Percentiles rank a stretch among this genome's conserved stretches.
These are phyloP conservation scores for Tympanuchus pallidicinctus DNA, from an alignment of 2,113 vertebrate genomes.

Conservation along the genomic window DNA sequence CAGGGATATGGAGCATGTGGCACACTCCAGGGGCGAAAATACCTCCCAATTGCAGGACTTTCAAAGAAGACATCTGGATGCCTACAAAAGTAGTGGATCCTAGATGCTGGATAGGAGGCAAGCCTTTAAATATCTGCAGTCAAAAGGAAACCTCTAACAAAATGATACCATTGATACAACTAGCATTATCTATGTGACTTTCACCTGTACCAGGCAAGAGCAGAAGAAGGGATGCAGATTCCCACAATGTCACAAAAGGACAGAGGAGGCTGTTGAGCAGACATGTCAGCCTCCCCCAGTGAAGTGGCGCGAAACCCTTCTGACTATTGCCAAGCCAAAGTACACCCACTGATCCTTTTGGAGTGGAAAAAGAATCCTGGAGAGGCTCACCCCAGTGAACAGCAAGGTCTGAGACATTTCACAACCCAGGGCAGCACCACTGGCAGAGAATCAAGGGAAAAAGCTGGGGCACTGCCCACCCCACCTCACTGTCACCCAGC, in stretches of 20 bases:
- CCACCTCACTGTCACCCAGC: neutral
- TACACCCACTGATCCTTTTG: neutral
- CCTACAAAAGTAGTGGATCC: neutral
- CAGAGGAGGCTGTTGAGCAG: neutral
- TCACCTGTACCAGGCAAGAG: neutral
- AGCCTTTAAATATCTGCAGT: slow-evolving; percentile 6
- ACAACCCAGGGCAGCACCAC: neutral
- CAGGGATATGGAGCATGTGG: neutral
- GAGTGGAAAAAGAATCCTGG: neutral
- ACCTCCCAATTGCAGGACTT: neutral
- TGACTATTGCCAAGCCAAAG: neutral
- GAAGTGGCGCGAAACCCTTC: neutral
- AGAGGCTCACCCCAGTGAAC: neutral
- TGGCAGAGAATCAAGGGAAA: neutral
- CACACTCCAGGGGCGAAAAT: neutral
- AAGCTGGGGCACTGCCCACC: neutral
- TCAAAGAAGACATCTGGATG: neutral
- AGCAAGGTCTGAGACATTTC: neutral
- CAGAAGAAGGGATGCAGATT: neutral
- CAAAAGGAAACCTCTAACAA: neutral
- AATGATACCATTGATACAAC: neutral
- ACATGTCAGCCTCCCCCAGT: neutral
- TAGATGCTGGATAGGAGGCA: neutral
- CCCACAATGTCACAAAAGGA: neutral
- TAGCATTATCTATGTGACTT: neutral